Conservation (phyloP, 1,140 invertebrate genomes). For the Protaetia brevitarsis region DNA sequence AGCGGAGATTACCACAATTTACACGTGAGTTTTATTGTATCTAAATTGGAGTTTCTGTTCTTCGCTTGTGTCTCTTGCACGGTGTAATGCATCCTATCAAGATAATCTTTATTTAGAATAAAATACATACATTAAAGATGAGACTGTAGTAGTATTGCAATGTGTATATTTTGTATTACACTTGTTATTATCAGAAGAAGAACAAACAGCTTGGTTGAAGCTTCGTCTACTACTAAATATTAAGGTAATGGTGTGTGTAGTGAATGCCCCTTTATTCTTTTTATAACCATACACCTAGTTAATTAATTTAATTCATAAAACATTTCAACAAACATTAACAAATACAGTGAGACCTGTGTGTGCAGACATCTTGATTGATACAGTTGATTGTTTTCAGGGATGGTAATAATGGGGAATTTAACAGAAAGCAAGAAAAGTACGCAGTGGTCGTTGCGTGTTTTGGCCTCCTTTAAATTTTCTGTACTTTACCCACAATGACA, state of each 20-base stretch:
- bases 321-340: background rate
- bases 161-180: background rate
- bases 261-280: background rate
- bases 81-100: background rate
- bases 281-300: background rate
- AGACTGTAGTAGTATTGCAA: background rate
- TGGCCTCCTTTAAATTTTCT: too few relatives aligned
- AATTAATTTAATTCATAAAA: background rate
- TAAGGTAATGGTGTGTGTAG: background rate
- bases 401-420: too few relatives aligned
- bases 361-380: too few relatives aligned
- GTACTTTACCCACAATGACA: too few relatives aligned
- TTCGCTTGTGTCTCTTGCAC: background rate
- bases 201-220: background rate
- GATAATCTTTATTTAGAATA: background rate
- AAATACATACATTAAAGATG: background rate
- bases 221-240: constrained; percentile 14
- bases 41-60: background rate
- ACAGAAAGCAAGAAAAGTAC: too few relatives aligned
- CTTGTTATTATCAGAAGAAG: background rate
- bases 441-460: too few relatives aligned
- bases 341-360: too few relatives aligned
- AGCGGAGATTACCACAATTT: constrained; percentile 87
- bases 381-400: too few relatives aligned
- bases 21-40: constrained; percentile 65